Percentiles rank a stretch among this genome's conserved stretches.
Evolutionary conservation across 92 coral and sea anemone genomes (phyloP).

Genomic region (Muricea muricata): DNA sequence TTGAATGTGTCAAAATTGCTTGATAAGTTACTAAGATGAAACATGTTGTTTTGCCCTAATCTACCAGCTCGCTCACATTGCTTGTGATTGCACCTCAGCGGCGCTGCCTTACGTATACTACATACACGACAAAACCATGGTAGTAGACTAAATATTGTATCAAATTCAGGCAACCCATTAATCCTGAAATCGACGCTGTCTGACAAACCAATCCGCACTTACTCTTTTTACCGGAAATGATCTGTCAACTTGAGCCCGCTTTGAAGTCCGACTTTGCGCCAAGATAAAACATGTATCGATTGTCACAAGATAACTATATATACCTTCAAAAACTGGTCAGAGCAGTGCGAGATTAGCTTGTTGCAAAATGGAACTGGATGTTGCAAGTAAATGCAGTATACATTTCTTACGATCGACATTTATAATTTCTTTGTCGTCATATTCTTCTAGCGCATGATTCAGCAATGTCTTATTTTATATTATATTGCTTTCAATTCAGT

Average conservation of each 20-base stretch:
- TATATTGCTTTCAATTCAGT: too few relatives aligned
- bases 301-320: not conserved
- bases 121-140: not conserved
- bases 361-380: too few relatives aligned
- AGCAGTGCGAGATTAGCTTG: too few relatives aligned
- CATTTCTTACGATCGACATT: too few relatives aligned
- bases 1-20: conserved; percentile 20
- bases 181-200: conserved; percentile 35
- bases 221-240: conserved; percentile 34
- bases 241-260: conserved; percentile 17
- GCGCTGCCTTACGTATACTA: not conserved
- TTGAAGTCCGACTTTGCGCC: not conserved
- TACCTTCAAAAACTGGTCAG: not conserved
- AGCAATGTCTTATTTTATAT: too few relatives aligned
- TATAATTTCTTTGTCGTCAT: too few relatives aligned
- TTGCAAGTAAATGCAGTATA: too few relatives aligned
- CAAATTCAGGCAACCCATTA: conserved; percentile 30
- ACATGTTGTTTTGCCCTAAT: conserved; percentile 30
- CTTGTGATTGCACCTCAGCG: not conserved
- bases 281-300: not conserved
- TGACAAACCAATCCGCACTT: conserved; percentile 46
- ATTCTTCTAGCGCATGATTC: too few relatives aligned
- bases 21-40: conserved; percentile 18
- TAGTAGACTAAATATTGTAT: conserved; percentile 34
- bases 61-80: not conserved